phyloP scores from a whole-genome alignment of 2,888 invertebrate genomes.

The Parthenolecanium corni region DNA sequence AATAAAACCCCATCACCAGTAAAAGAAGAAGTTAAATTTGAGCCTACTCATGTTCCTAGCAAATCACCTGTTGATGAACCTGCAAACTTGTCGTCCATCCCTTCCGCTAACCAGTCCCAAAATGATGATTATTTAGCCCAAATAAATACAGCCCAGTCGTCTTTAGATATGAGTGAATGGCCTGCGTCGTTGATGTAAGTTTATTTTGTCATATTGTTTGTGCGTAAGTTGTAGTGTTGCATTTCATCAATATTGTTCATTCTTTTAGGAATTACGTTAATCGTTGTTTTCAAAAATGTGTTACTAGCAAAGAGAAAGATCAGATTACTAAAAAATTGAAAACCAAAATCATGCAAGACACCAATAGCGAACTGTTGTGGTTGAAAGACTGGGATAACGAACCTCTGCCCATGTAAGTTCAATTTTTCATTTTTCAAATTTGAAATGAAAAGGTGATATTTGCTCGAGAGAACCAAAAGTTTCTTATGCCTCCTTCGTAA shows the following conservation, averaged over 20 bases:
- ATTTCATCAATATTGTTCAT: background rate
- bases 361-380: slow-evolving; percentile 75
- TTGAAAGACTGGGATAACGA: slow-evolving; percentile 91
- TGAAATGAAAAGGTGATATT: too few species aligned
- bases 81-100: background rate
- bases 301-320: slow-evolving; percentile 78
- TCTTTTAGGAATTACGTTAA: slow-evolving; percentile 58
- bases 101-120: background rate
- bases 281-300: slow-evolving; percentile 82
- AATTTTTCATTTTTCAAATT: background rate
- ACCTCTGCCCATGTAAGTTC: slow-evolving; percentile 58
- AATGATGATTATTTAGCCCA: slow-evolving; percentile 28
- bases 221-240: background rate
- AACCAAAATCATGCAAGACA: slow-evolving; percentile 83
- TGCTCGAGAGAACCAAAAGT: too few species aligned
- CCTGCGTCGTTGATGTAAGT: slow-evolving; percentile 31
- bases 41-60: background rate
- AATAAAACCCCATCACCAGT: slow-evolving; percentile 36
- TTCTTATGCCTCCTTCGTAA: too few species aligned
- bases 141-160: slow-evolving; percentile 28
- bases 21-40: background rate
- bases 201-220: background rate
- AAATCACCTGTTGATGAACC: background rate
- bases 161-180: slow-evolving; percentile 31
- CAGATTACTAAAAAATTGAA: slow-evolving; percentile 88